Evolutionary conservation across 1,140 invertebrate species (phyloP), one percentile per base, ranked within the genome.

Genomic region (Leptonema lineaticorne): DNA sequence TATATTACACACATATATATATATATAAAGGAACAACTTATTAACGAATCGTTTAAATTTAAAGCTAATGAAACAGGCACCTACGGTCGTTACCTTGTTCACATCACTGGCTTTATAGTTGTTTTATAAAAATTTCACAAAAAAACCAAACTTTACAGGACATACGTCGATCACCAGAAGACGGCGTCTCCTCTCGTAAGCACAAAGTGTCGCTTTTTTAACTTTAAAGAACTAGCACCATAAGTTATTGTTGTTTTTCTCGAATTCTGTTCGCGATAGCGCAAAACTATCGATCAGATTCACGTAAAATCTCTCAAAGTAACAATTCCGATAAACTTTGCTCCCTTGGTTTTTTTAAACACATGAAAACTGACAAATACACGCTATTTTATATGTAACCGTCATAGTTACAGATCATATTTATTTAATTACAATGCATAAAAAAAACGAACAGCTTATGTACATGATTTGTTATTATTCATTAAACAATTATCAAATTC

Each of bases 41-140:
- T 37, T 30, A 67, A 57, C 56, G 63, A 72, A 59, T 56, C n/a
- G n/a, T n/a, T n/a, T n/a, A 67, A 16, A 24, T 64, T 72, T 72
- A 72, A 72, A 72, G 71, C 71, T 72, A 72, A 66, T 20, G 28
- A 69, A 67, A 72, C 71, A 72, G 71, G 71, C 71, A 72, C 71
- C 71, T 72, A 72, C 64, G 71, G 71, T 72, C 68, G 65, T 58
- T 69, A 72, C 71, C 71, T 67, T 69, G 70, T 72, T 69, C 67
- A 63, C 63, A 67, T 72, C 70, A 69, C 70, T 66, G 66, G 62
- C 69, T 63, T 57, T 16, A n/a, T n/a, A n/a, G n/a, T n/a, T n/a
- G n/a, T n/a, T n/a, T n/a, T n/a, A n/a, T n/a, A 7, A 18, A 58
- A 67, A 28, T 58, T 53, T 58, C 26, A 41, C 53, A 33, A 56